Percentiles rank a stretch among this genome's conserved stretches.
phyloP scores from a whole-genome alignment of 1,140 invertebrate species.

The Trichonephila clavata region DNA sequence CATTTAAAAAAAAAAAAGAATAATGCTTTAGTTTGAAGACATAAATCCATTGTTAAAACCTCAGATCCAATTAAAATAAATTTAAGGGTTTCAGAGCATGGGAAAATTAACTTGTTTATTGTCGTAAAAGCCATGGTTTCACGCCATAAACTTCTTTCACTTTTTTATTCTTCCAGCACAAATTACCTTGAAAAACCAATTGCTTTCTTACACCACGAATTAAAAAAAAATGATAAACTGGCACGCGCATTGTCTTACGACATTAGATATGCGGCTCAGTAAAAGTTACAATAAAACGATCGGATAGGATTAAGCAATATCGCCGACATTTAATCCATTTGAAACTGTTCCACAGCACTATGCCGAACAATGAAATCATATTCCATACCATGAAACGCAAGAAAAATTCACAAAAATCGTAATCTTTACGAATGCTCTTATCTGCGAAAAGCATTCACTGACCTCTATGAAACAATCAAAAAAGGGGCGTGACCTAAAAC shows the following conservation, averaged over 20 bases:
- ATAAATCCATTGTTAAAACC: too few relatives aligned
- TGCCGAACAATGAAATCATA: neutral
- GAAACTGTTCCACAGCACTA: neutral
- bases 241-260: neutral
- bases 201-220: too few relatives aligned
- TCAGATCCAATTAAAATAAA: too few relatives aligned
- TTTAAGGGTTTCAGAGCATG: too few relatives aligned
- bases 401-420: conserved; percentile 29
- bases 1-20: too few relatives aligned
- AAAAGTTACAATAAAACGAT: conserved; percentile 15
- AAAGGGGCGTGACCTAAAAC: conserved; percentile 33
- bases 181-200: too few relatives aligned
- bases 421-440: conserved; percentile 35
- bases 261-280: neutral
- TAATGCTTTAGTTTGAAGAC: too few relatives aligned
- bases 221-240: too few relatives aligned
- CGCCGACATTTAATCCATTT: neutral
- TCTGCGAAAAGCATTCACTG: conserved; percentile 15
- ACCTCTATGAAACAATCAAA: conserved; percentile 23
- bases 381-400: neutral
- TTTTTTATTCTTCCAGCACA: too few relatives aligned
- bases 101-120: too few relatives aligned
- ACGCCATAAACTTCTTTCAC: too few relatives aligned
- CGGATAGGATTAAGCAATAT: conserved; percentile 2
- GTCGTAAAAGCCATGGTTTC: too few relatives aligned